Evolutionary conservation across 2,113 vertebrate species (phyloP).

Genomic region (Lophotis ruficrista): DNA sequence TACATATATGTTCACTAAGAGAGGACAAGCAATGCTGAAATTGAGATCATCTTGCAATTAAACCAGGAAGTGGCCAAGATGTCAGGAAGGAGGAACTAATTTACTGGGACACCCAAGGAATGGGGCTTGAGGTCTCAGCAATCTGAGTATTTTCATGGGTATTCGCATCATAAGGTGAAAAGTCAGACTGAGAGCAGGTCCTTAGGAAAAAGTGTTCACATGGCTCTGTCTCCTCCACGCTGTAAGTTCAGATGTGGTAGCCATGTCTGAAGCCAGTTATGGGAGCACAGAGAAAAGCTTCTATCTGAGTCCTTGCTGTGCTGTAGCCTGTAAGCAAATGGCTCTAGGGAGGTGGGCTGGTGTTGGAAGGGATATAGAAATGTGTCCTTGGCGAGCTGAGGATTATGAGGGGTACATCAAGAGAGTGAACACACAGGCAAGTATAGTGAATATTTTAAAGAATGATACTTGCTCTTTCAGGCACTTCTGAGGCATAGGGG

Average conservation of each 20-base stretch:
- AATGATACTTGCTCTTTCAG: not conserved
- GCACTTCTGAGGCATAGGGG: not conserved
- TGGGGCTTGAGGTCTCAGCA: not conserved
- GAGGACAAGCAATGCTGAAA: not conserved
- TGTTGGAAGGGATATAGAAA: not conserved
- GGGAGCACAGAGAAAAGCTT: not conserved
- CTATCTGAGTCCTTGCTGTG: not conserved
- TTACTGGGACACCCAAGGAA: not conserved
- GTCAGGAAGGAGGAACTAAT: not conserved
- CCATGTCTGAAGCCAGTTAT: not conserved
- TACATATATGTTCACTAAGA: not conserved
- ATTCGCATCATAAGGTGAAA: not conserved
- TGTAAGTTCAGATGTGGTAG: not conserved
- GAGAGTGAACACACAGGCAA: not conserved
- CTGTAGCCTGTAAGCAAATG: not conserved
- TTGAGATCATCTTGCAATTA: not conserved
- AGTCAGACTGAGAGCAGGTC: not conserved
- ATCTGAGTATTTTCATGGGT: not conserved
- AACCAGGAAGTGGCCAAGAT: not conserved
- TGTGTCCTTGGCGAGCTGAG: not conserved
- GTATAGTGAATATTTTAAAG: not conserved
- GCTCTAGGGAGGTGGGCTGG: not conserved
- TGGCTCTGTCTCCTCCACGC: not conserved
- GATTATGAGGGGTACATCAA: not conserved
- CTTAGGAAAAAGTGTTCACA: not conserved